Evolutionary conservation across 2,888 invertebrate species (phyloP).

Genomic region (Pyralis farinalis): DNA sequence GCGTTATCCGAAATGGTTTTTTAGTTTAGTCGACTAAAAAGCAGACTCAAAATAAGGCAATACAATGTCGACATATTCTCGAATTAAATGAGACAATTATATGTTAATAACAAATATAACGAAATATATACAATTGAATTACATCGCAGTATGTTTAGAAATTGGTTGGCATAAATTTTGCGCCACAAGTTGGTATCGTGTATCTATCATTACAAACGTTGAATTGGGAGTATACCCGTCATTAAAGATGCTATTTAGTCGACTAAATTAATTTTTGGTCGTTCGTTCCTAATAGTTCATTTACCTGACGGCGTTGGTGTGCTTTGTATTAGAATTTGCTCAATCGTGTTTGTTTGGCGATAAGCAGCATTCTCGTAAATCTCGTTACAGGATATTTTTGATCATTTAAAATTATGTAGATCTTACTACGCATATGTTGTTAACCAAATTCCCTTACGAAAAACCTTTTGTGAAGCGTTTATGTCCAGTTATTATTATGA

Average conservation of each 20-base stretch:
- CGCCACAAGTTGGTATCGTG: too few species aligned
- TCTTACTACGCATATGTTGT: slow-evolving; percentile 1
- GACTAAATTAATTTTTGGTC: slow-evolving; percentile 40
- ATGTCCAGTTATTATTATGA: slow-evolving; percentile 3
- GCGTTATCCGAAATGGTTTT: slow-evolving; percentile 41
- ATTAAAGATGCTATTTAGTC: neutral
- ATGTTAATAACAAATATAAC: too few species aligned
- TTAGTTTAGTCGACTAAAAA: slow-evolving; percentile 2
- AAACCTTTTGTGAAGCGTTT: neutral
- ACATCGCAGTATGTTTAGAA: too few species aligned
- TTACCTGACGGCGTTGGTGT: slow-evolving; percentile 49
- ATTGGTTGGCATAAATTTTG: too few species aligned
- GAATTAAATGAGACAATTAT: too few species aligned
- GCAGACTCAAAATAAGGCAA: neutral
- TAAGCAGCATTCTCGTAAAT: slow-evolving; percentile 33
- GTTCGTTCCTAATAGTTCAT: slow-evolving; percentile 72
- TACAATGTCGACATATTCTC: too few species aligned
- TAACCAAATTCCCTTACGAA: neutral
- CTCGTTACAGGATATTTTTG: slow-evolving; percentile 23
- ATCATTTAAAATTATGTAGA: slow-evolving; percentile 1
- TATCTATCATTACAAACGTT: too few species aligned
- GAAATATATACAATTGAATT: too few species aligned
- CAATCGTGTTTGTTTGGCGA: slow-evolving; percentile 60
- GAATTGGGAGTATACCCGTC: too few species aligned
- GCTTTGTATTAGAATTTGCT: slow-evolving; percentile 71